A percentile compares a stretch with the other conserved stretches of the same genome.
Evolutionary conservation across 2,113 vertebrate species (phyloP).

Genomic region (Rhinolophus sinicus): DNA sequence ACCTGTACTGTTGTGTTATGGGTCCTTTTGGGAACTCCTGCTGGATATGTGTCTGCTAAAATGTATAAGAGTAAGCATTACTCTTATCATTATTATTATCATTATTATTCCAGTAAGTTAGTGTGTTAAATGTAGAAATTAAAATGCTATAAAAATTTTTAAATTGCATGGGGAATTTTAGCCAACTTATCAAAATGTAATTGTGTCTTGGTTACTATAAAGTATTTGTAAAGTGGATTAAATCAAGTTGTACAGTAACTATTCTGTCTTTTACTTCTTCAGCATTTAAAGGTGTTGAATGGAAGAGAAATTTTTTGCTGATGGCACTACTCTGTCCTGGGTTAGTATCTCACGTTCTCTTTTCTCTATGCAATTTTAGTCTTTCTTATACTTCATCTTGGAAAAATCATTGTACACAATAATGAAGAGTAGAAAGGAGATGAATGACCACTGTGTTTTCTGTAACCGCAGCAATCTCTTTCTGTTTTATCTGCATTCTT

Average conservation of each 20-base stretch:
- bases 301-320: conserved; percentile 94
- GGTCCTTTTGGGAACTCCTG: conserved; percentile 90
- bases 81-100: too few relatives aligned
- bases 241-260: conserved; percentile 45
- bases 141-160: background rate
- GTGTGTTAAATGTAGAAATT: conserved; percentile 51
- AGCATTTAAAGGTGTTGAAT: conserved; percentile 94
- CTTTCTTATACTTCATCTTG: conserved; percentile 20
- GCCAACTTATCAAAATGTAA: background rate
- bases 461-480: background rate
- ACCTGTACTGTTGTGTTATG: conserved; percentile 92
- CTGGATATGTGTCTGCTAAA: conserved; percentile 91
- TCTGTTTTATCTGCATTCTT: background rate
- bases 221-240: conserved; percentile 43
- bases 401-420: background rate
- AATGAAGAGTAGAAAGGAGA: background rate
- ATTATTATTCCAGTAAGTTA: conserved; percentile 14
- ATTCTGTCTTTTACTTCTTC: conserved; percentile 64
- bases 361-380: conserved; percentile 3
- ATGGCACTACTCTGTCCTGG: conserved; percentile 93
- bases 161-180: conserved; percentile 32
- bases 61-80: conserved; percentile 91
- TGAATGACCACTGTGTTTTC: background rate
- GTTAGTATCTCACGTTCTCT: conserved; percentile 83
- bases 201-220: background rate